Conservation (phyloP, 2,113 vertebrate species). For the Zapus hudsonius region DNA sequence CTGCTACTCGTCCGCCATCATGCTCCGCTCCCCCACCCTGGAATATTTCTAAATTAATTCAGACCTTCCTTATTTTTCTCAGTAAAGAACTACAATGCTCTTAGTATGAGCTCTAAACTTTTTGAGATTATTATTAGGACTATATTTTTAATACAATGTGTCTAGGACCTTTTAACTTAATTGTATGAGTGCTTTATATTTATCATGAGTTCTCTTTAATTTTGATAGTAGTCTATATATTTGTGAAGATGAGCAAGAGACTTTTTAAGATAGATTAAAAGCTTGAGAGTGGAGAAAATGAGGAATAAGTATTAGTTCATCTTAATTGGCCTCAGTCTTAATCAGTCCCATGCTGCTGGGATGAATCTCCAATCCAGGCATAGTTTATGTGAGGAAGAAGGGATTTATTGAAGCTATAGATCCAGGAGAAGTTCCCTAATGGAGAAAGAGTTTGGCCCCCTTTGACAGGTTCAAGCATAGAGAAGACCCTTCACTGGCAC, state of each 20-base stretch:
- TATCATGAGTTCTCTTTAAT: background rate
- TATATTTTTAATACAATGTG: background rate
- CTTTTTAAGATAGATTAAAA: slow-evolving; percentile 32
- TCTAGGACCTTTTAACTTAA: background rate
- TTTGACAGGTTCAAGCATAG: no score
- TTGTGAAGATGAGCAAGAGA: background rate
- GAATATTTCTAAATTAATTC: background rate
- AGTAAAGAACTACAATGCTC: background rate
- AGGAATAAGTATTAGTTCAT: background rate
- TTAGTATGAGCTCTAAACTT: background rate
- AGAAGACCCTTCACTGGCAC: no score
- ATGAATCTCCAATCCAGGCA: no score
- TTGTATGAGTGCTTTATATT: background rate
- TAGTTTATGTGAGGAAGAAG: no score
- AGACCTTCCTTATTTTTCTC: background rate
- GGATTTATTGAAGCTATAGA: no score
- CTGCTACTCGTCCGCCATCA: no score
- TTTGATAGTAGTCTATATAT: background rate
- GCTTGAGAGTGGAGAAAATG: background rate
- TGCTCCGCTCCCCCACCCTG: no score
- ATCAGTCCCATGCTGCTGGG: no score
- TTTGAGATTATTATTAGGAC: background rate
- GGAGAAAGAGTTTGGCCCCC: no score
- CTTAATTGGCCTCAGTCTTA: no score
- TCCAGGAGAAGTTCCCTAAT: no score